phyloP scores from a whole-genome alignment of 2,797 vertebrate genomes.

The Eurystomus glaucurus region DNA sequence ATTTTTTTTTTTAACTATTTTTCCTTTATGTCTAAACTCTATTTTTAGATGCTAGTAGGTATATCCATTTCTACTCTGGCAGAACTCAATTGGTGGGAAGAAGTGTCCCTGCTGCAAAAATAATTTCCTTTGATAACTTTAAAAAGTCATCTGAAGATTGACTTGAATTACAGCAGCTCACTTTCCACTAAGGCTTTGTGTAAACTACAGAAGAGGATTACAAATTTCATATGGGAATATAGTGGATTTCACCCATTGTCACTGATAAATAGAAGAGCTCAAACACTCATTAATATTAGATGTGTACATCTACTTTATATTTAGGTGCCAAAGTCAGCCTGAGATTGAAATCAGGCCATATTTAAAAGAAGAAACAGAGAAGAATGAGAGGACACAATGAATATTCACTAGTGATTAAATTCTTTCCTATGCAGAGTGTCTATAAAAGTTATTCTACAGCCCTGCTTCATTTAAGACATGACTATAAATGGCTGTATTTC shows the following conservation, averaged over 20 bases:
- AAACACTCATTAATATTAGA: neutral
- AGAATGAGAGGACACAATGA: neutral
- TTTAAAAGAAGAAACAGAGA: neutral
- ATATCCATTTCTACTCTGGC: neutral
- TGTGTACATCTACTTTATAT: neutral
- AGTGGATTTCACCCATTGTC: neutral
- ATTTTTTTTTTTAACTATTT: neutral
- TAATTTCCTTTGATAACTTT: neutral
- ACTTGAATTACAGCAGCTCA: neutral
- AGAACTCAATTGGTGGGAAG: neutral
- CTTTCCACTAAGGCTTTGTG: neutral
- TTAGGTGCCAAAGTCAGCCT: neutral
- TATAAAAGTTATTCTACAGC: neutral
- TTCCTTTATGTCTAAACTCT: neutral
- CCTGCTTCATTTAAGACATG: neutral
- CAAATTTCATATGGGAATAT: neutral
- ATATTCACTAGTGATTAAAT: neutral
- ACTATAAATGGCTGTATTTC: neutral
- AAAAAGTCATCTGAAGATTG: neutral
- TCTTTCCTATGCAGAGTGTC: neutral
- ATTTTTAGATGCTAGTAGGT: neutral
- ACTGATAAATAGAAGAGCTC: neutral
- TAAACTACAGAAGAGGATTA: neutral
- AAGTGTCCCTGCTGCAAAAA: neutral
- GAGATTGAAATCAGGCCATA: neutral